Percentiles rank a stretch among this genome's conserved stretches.
These are phyloP conservation scores for Leucopsar rothschildi DNA, from an alignment of 2,113 vertebrate genomes.

Conservation along the genomic window DNA sequence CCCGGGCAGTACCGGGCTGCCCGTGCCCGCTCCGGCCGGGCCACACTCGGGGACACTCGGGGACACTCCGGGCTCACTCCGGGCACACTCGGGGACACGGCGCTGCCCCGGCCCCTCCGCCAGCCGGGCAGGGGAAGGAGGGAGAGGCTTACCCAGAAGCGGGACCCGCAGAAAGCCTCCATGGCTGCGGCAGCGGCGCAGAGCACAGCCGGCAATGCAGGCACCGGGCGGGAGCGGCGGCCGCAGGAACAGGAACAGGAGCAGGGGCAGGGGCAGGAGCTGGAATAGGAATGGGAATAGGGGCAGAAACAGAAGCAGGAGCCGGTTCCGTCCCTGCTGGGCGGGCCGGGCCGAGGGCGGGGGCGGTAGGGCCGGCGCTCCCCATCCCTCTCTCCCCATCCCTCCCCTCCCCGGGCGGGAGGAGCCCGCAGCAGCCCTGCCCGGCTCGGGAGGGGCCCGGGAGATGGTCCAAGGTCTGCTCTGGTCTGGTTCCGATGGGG, in stretches of 20 bases:
- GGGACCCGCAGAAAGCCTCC: constrained; percentile 55
- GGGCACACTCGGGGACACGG: not conserved
- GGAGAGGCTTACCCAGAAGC: constrained; percentile 52
- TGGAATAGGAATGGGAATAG: too few relatives aligned
- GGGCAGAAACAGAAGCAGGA: too few relatives aligned
- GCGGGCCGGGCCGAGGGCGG: constrained; percentile 4
- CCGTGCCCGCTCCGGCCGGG: too few relatives aligned
- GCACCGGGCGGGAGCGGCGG: not conserved
- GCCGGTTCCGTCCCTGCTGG: not conserved
- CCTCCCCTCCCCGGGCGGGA: not conserved
- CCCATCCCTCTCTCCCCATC: not conserved
- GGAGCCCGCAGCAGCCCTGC: not conserved
- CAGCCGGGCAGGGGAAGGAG: not conserved
- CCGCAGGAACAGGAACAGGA: too few relatives aligned
- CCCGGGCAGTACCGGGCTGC: too few relatives aligned
- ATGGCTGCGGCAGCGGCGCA: not conserved
- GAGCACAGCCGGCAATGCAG: not conserved
- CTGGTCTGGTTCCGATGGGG: rapidly evolving
- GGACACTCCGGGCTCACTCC: too few relatives aligned
- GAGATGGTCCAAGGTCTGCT: rapidly evolving
- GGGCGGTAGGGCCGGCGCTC: not conserved
- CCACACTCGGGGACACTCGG: too few relatives aligned
- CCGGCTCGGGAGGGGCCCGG: not conserved
- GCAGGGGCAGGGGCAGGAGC: too few relatives aligned
- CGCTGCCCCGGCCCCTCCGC: not conserved